Evolutionary conservation across 2,113 vertebrate genomes (phyloP).

Genomic region (Psettodes erumei): DNA sequence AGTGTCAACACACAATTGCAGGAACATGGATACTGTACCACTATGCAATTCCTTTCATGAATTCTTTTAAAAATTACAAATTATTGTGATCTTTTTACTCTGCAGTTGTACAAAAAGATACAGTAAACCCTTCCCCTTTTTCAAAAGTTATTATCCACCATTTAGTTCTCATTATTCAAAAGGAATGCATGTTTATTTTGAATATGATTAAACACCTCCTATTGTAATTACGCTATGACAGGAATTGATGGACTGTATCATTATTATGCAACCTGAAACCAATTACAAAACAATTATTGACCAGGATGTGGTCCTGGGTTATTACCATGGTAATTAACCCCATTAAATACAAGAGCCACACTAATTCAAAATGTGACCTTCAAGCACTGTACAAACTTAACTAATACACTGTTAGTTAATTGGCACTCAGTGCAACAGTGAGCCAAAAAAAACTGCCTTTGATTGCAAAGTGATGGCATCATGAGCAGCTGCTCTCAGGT

Average conservation of each 20-base stretch:
- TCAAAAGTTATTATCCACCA: constrained; percentile 11
- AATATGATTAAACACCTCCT: constrained; percentile 54
- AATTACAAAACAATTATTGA: constrained; percentile 76
- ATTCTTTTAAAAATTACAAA: no score
- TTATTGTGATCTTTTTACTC: not conserved
- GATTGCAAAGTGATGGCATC: constrained; percentile 11
- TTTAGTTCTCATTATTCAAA: constrained; percentile 21
- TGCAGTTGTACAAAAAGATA: not conserved
- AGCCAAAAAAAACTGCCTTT: constrained; percentile 1
- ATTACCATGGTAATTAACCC: constrained; percentile 75
- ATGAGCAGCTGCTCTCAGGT: not conserved
- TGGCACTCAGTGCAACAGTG: constrained; percentile 12
- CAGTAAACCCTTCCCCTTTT: not conserved
- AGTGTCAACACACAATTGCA: not conserved
- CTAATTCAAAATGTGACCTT: constrained; percentile 72
- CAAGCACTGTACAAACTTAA: constrained; percentile 59
- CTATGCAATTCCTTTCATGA: no score
- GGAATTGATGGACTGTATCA: constrained; percentile 67
- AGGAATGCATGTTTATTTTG: constrained; percentile 36
- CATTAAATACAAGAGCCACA: constrained; percentile 63
- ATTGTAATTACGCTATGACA: constrained; percentile 63
- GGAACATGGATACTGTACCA: no score
- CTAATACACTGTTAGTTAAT: constrained; percentile 52
- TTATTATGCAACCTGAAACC: constrained; percentile 72
- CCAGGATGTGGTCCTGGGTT: constrained; percentile 62